Base-by-base conservation (phyloP, 2,888 invertebrate species). In the Brachylomia viminalis region DNA sequence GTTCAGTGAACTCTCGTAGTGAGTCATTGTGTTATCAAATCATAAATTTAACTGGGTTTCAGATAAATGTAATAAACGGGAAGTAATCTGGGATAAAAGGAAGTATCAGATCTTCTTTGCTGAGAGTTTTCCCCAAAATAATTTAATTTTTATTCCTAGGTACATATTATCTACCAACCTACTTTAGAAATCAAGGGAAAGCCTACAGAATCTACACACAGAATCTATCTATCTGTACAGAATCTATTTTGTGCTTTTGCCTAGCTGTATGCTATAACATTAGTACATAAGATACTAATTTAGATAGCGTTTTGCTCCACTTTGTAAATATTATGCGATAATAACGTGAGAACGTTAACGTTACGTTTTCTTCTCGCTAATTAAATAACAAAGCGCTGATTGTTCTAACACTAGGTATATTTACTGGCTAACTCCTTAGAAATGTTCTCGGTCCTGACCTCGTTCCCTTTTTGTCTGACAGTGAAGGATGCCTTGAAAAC, bases 401-500 rank as follows among this genome's bases (percentile, higher is more conserved):
- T 81, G 58, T 78, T 33, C 78, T 69, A 67, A 66, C 67, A 65
- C 49, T 49, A 47, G 15, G 47, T 47, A 42, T 77, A 56, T 58
- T 54, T 62, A n/a, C 42, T 52, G 59, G 54, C 20, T 73, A 72
- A 67, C 66, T 64, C 49, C 45, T 73, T 71, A 68, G 59, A 68
- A 33, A 61, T 47, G n/a, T 58, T 59, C 54, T 71, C 30, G 54
- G 20, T 70, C 56, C 72, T 84, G 84, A 83, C 84, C 87, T 73
- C 69, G 72, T 83, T 85, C 58, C 67, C 66, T 49, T 13, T 72
- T 77, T 80, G 75, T 74, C 1, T 75, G 81, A 82, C 85, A 82
- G 68, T 82, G 78, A 82, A 84, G 76, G 77, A 87, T 84, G 68
- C 65, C 47, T 68, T 42, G 15, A 52, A 71, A 73, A 42, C 33